Percentiles rank a stretch among this genome's conserved stretches.
phyloP scores from a whole-genome alignment of 1,140 invertebrate genomes.

The Pseudomyrmex concolor region DNA sequence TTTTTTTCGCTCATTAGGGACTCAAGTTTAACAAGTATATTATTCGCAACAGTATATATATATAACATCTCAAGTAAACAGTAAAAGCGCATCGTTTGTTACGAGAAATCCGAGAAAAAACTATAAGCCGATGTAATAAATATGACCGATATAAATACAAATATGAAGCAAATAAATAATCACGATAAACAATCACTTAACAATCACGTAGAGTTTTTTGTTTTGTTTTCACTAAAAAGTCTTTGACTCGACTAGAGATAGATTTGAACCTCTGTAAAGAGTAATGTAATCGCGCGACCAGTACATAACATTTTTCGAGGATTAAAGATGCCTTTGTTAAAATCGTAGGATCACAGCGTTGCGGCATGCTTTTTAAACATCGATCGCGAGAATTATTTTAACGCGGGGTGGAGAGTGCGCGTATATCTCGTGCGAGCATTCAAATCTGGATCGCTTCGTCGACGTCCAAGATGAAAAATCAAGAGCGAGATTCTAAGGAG shows the following conservation, averaged over 20 bases:
- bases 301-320: not conserved
- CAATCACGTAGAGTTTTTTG: not conserved
- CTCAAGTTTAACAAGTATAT: slow-evolving; percentile 45
- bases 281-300: slow-evolving; percentile 19
- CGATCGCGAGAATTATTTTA: slow-evolving; percentile 39
- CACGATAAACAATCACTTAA: slow-evolving; percentile 10
- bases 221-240: slow-evolving; percentile 18
- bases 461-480: slow-evolving; percentile 23
- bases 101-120: slow-evolving; percentile 46
- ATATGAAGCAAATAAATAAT: slow-evolving; percentile 34
- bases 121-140: slow-evolving; percentile 46
- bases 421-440: slow-evolving; percentile 36
- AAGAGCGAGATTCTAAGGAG: slow-evolving; percentile 25
- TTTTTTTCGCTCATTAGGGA: slow-evolving; percentile 47
- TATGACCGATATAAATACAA: slow-evolving; percentile 29
- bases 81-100: slow-evolving; percentile 35
- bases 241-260: slow-evolving; percentile 46
- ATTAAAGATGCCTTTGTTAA: slow-evolving; percentile 60
- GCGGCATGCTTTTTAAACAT: slow-evolving; percentile 56
- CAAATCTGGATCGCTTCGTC: not conserved
- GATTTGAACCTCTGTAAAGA: slow-evolving; percentile 18
- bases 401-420: slow-evolving; percentile 36
- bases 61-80: slow-evolving; percentile 56
- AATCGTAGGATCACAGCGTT: slow-evolving; percentile 75
- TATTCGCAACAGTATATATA: slow-evolving; percentile 59